Percentiles rank a stretch among this genome's conserved stretches.
Evolutionary conservation across 2,797 vertebrate species (phyloP).

Genomic region (Protosalanx chinensis): DNA sequence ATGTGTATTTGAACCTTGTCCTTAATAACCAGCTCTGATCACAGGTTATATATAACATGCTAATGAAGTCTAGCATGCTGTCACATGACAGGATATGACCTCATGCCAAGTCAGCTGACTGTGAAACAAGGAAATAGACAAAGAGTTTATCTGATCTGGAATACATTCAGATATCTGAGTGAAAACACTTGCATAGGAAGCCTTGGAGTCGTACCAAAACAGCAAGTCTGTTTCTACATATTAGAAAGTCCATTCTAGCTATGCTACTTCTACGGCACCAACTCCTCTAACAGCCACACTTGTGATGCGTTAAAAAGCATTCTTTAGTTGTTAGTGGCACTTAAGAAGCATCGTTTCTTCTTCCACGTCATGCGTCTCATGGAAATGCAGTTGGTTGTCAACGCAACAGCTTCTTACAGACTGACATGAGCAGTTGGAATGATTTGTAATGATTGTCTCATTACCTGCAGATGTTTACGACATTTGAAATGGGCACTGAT

Average conservation of each 20-base stretch:
- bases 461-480: background rate
- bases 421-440: background rate
- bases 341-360: slow-evolving; percentile 8
- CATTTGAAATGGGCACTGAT: slow-evolving; percentile 6
- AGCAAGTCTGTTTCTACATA: slow-evolving; percentile 26
- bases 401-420: background rate
- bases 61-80: background rate
- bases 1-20: background rate
- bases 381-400: background rate
- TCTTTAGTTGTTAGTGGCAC: slow-evolving; percentile 7
- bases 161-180: slow-evolving; percentile 47
- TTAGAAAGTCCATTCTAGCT: background rate
- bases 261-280: slow-evolving; percentile 30
- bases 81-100: slow-evolving; percentile 4
- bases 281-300: slow-evolving; percentile 11
- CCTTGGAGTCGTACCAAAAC: slow-evolving; percentile 24
- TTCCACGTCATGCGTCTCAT: background rate
- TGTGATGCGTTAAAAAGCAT: background rate
- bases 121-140: slow-evolving; percentile 19
- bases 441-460: background rate
- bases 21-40: background rate
- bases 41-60: background rate
- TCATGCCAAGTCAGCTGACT: slow-evolving; percentile 17
- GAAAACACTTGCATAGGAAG: slow-evolving; percentile 56
- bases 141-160: slow-evolving; percentile 12